Conservation (phyloP, 2,797 vertebrate genomes). For the Rhadinocentrus ornatus region DNA sequence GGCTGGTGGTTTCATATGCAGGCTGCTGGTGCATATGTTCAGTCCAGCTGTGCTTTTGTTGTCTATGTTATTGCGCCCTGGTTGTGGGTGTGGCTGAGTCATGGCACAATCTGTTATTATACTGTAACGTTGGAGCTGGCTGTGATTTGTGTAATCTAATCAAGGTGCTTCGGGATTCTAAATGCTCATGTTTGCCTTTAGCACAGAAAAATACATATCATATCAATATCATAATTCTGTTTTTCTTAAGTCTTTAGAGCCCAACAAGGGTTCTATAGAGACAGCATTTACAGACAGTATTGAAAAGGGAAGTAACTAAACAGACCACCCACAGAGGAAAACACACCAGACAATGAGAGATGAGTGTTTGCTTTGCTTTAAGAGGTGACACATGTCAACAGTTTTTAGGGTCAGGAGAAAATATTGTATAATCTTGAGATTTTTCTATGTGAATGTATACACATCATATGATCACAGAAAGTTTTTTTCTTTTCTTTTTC, state of each 20-base stretch:
- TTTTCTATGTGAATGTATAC: constrained; percentile 6
- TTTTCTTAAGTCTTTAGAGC: constrained; percentile 44
- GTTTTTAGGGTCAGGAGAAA: constrained; percentile 28
- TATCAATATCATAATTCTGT: constrained; percentile 37
- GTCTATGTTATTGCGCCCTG: constrained; percentile 41
- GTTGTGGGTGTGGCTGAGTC: constrained; percentile 65
- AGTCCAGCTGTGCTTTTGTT: constrained; percentile 79
- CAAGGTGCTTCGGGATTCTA: constrained; percentile 49
- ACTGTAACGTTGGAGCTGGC: constrained; percentile 28
- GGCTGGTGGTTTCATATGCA: constrained; percentile 35
- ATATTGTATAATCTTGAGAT: constrained; percentile 11
- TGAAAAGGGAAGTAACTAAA: constrained; percentile 52
- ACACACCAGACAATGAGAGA: constrained; percentile 53
- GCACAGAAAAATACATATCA: constrained; percentile 30
- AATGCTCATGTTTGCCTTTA: constrained; percentile 57
- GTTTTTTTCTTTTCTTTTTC: constrained; percentile 24
- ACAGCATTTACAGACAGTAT: constrained; percentile 54
- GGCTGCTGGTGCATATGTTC: constrained; percentile 41
- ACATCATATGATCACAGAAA: neutral
- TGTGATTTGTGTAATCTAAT: constrained; percentile 56
- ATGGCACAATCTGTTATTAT: constrained; percentile 57
- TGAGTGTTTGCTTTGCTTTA: constrained; percentile 47
- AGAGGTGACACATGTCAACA: constrained; percentile 43
- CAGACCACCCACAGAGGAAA: constrained; percentile 74
- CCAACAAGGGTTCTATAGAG: constrained; percentile 51